Conservation (phyloP, 1,140 invertebrate species). For the Orchestia grillus region DNA sequence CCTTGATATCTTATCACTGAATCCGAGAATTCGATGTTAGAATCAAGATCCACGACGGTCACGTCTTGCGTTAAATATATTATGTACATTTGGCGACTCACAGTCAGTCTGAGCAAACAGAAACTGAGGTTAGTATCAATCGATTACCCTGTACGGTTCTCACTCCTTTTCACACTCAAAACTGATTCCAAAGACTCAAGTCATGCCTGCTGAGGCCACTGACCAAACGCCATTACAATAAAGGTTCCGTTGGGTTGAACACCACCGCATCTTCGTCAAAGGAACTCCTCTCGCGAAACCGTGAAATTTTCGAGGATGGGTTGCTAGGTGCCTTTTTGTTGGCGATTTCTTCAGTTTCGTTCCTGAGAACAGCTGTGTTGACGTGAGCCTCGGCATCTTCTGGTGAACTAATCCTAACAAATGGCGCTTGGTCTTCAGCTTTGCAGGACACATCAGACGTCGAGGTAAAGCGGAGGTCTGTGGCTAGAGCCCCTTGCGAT, state of each 20-base stretch:
- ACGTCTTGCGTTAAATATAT: not conserved
- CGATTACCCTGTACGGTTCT: not conserved
- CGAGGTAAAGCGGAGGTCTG: not conserved
- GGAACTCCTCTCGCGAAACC: not conserved
- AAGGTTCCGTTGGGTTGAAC: slow-evolving; percentile 10
- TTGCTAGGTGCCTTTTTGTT: not conserved
- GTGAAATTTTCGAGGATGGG: not conserved
- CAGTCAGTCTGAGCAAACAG: not conserved
- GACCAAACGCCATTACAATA: not conserved
- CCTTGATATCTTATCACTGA: not conserved
- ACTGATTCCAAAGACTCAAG: not conserved
- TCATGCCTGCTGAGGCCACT: not conserved
- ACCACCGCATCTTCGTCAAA: not conserved
- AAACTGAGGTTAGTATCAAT: not conserved
- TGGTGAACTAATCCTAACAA: not conserved
- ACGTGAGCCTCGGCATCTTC: not conserved
- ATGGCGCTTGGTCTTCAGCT: not conserved
- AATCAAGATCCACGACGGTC: not conserved
- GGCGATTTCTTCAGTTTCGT: not conserved
- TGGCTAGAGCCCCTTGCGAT: not conserved
- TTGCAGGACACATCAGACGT: not conserved
- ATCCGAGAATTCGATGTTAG: not conserved
- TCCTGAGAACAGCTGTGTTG: not conserved
- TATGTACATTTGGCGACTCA: not conserved
- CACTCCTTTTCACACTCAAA: not conserved